Conservation (phyloP, 2,888 invertebrate genomes). For the Norana najaformis region DNA sequence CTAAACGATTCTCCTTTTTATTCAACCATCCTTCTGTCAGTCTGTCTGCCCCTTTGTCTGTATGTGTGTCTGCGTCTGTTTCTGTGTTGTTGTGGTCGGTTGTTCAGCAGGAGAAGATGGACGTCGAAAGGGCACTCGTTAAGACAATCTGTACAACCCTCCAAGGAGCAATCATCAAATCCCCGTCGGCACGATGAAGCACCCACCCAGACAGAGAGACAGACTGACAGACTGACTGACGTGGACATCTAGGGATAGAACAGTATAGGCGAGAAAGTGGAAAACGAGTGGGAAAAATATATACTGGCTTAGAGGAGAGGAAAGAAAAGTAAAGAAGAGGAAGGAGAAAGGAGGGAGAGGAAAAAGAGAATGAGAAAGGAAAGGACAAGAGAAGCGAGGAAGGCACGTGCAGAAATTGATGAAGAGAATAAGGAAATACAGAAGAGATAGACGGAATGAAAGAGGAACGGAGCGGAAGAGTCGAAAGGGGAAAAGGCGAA, state of each 20-base stretch:
- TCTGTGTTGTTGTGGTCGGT: neutral
- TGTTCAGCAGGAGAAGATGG: conserved; percentile 2
- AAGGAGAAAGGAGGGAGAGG: neutral
- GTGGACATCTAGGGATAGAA: neutral
- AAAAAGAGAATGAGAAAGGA: neutral
- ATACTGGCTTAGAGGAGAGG: neutral
- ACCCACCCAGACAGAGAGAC: neutral
- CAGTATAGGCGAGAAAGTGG: neutral
- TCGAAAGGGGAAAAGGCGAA: no score
- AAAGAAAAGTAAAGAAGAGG: neutral
- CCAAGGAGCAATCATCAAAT: neutral
- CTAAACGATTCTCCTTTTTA: neutral
- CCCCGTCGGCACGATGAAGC: no score
- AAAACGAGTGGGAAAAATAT: neutral
- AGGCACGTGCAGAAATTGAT: no score
- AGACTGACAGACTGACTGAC: neutral
- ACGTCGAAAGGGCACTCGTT: neutral
- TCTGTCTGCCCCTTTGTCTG: no score
- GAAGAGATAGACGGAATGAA: neutral
- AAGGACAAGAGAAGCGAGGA: neutral
- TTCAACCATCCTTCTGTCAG: no score
- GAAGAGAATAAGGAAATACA: no score
- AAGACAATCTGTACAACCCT: neutral
- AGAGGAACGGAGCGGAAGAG: no score
- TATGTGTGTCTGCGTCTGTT: no score